Conservation (phyloP, 1,140 invertebrate genomes). For the Scaptomyza pallida region DNA sequence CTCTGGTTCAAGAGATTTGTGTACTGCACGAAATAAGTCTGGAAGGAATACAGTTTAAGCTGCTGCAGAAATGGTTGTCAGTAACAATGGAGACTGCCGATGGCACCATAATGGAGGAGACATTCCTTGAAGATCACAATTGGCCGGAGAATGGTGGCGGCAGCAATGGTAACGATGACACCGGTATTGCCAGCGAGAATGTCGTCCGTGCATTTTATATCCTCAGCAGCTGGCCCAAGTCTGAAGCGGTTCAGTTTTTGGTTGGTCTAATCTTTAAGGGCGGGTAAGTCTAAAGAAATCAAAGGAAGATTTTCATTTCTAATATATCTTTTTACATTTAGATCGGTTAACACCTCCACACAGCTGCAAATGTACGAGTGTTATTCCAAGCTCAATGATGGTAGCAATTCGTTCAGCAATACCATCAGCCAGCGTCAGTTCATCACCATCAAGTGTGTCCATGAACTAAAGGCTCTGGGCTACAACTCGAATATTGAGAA, state of each 20-base stretch:
- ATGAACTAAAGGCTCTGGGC: conserved; percentile 77
- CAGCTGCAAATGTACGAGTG: conserved; percentile 83
- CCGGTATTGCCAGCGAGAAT: conserved; percentile 65
- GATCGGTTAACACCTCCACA: conserved; percentile 69
- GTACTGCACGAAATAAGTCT: conserved; percentile 74
- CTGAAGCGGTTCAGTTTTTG: conserved; percentile 66
- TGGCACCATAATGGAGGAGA: conserved; percentile 71
- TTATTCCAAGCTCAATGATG: conserved; percentile 77
- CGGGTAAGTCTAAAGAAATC: conserved; percentile 57
- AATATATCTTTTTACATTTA: conserved; percentile 13
- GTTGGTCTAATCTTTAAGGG: conserved; percentile 68
- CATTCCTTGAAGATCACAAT: conserved; percentile 74
- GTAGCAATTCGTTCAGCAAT: conserved; percentile 67
- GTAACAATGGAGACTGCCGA: conserved; percentile 66
- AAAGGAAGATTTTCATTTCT: neutral
- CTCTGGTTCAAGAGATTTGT: conserved; percentile 85
- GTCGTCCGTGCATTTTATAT: conserved; percentile 78
- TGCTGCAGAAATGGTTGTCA: conserved; percentile 79
- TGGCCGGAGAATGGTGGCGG: conserved; percentile 38
- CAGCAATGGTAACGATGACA: conserved; percentile 20
- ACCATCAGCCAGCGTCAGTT: conserved; percentile 74
- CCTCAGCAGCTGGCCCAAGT: conserved; percentile 71
- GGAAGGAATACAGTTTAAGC: conserved; percentile 63
- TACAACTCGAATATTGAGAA: conserved; percentile 78
- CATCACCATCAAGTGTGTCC: conserved; percentile 80